Conservation (phyloP, 1,140 invertebrate species). For the Caenorhabditis latens region DNA sequence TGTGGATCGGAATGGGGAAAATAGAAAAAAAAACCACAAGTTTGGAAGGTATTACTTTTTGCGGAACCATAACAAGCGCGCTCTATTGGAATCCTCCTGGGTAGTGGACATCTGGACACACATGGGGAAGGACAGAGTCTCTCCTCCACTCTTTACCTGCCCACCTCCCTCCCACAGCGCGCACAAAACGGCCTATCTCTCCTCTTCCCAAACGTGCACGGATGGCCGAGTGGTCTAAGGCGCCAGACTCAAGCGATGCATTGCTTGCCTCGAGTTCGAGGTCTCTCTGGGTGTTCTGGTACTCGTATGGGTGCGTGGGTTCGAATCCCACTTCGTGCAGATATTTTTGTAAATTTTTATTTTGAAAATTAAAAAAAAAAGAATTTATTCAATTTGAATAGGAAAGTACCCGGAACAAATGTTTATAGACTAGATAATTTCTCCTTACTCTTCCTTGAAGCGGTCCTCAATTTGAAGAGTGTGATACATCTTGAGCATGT, state of each 20-base stretch:
- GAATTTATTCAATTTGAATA: neutral
- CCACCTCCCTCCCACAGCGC: neutral
- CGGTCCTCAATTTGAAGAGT: conserved; percentile 35
- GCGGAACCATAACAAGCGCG: too few relatives aligned
- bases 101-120: too few relatives aligned
- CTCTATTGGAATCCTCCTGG: too few relatives aligned
- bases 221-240: conserved; percentile 70
- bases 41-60: too few relatives aligned
- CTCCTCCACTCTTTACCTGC: neutral
- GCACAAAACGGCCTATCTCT: too few relatives aligned
- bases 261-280: conserved; percentile 53
- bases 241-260: conserved; percentile 66
- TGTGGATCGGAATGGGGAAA: too few relatives aligned
- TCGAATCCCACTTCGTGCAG: conserved; percentile 63
- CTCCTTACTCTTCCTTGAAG: neutral
- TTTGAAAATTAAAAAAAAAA: neutral
- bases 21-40: too few relatives aligned
- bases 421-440: neutral
- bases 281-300: conserved; percentile 51
- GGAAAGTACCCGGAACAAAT: neutral
- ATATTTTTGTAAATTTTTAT: neutral
- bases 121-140: too few relatives aligned
- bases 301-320: conserved; percentile 62
- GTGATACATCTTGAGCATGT: conserved; percentile 14
- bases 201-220: conserved; percentile 10